Evolutionary conservation across 2,113 vertebrate species (phyloP).

Genomic region (zebrafish (Danio rerio)): GRCz12tu NC_133196.1:9432001-9432500

Average conservation of each 20-base stretch:
- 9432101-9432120: slow-evolving; percentile 82
- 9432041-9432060: slow-evolving; percentile 82
- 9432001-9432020: slow-evolving; percentile 51
- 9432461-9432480: slow-evolving; percentile 89
- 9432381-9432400: slow-evolving; percentile 79
- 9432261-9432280: slow-evolving; percentile 81
- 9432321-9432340: slow-evolving; percentile 87
- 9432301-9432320: slow-evolving; percentile 90
- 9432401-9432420: slow-evolving; percentile 90
- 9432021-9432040: slow-evolving; percentile 83
- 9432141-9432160: slow-evolving; percentile 90
- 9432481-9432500: slow-evolving; percentile 93
- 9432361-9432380: slow-evolving; percentile 88
- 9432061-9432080: slow-evolving; percentile 87
- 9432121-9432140: slow-evolving; percentile 61
- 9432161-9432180: slow-evolving; percentile 79
- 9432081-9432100: slow-evolving; percentile 82
- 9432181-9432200: slow-evolving; percentile 81
- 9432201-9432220: slow-evolving; percentile 82
- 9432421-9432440: slow-evolving; percentile 86
- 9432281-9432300: slow-evolving; percentile 88
- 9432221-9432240: slow-evolving; percentile 85
- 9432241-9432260: slow-evolving; percentile 75
- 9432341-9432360: slow-evolving; percentile 96
- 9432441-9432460: slow-evolving; percentile 87